Evolutionary conservation across 2,797 vertebrate genomes (phyloP).

Genomic region (Oryzias dopingdopingensis): DNA sequence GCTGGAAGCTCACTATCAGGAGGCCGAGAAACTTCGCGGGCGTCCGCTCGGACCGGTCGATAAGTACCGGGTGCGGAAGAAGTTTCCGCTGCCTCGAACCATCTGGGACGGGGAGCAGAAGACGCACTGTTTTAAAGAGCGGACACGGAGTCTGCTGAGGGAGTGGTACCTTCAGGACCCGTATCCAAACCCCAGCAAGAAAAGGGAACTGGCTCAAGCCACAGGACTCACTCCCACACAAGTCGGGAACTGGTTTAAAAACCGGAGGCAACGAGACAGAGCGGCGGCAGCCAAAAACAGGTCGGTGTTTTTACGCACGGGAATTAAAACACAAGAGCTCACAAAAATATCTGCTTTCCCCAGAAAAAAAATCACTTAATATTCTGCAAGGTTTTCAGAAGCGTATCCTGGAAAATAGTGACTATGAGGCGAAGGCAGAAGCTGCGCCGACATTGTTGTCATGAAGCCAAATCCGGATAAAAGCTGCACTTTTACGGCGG

Average conservation of each 20-base stretch:
- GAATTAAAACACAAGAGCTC: neutral
- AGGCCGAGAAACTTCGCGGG: slow-evolving; percentile 98
- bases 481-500: slow-evolving; percentile 2
- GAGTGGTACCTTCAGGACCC: slow-evolving; percentile 99
- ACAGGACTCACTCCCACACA: slow-evolving; percentile 99
- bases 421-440: slow-evolving; percentile 37
- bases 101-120: slow-evolving; percentile 99
- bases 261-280: slow-evolving; percentile 97
- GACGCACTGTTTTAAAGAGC: slow-evolving; percentile 99
- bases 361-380: neutral
- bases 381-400: slow-evolving; percentile 11
- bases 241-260: slow-evolving; percentile 99
- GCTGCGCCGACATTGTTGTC: slow-evolving; percentile 69
- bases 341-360: rapidly evolving
- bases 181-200: slow-evolving; percentile 99
- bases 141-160: slow-evolving; percentile 97
- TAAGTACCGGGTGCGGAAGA: slow-evolving; percentile 99
- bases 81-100: slow-evolving; percentile 98
- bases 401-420: slow-evolving; percentile 8
- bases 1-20: slow-evolving; percentile 99
- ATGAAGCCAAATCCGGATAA: slow-evolving; percentile 36
- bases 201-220: slow-evolving; percentile 99
- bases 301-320: slow-evolving; percentile 72
- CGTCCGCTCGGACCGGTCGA: slow-evolving; percentile 97
- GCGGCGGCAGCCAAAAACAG: slow-evolving; percentile 98